Conservation (phyloP, 2,797 vertebrate species). For the Arctocebus calabarensis region DNA sequence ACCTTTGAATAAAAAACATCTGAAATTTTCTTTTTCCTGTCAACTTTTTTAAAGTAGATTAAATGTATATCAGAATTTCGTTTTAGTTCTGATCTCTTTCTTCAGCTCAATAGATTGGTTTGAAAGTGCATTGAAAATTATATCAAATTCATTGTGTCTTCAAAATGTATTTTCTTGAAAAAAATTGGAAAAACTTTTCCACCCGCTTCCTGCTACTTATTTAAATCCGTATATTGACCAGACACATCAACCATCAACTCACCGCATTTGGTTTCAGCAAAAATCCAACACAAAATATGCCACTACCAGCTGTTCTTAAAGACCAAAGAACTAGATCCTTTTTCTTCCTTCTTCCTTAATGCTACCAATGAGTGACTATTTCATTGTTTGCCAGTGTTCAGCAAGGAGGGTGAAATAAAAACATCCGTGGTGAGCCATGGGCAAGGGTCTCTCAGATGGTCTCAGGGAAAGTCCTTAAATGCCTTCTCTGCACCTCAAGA, state of each 20-base stretch:
- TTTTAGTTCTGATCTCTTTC: conserved; percentile 35
- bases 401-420: not conserved
- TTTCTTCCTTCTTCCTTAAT: not conserved
- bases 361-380: not conserved
- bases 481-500: not conserved
- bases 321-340: not conserved
- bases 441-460: not conserved
- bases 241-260: not conserved
- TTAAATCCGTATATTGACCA: not conserved
- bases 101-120: conserved; percentile 11
- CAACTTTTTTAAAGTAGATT: conserved; percentile 52
- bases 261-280: not conserved
- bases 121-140: conserved; percentile 34
- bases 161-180: conserved; percentile 20
- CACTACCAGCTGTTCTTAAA: not conserved
- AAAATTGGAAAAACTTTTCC: not conserved
- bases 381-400: not conserved
- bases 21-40: conserved; percentile 84
- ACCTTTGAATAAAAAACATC: conserved; percentile 97
- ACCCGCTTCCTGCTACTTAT: not conserved
- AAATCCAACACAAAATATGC: not conserved
- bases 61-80: not conserved
- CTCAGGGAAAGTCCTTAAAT: not conserved
- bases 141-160: not conserved
- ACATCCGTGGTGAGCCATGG: not conserved